A percentile compares a stretch with the other conserved stretches of the same genome.
These are phyloP conservation scores for Arrhamphus sclerolepis DNA, from an alignment of 2,797 vertebrate genomes.

Conservation along the genomic window DNA sequence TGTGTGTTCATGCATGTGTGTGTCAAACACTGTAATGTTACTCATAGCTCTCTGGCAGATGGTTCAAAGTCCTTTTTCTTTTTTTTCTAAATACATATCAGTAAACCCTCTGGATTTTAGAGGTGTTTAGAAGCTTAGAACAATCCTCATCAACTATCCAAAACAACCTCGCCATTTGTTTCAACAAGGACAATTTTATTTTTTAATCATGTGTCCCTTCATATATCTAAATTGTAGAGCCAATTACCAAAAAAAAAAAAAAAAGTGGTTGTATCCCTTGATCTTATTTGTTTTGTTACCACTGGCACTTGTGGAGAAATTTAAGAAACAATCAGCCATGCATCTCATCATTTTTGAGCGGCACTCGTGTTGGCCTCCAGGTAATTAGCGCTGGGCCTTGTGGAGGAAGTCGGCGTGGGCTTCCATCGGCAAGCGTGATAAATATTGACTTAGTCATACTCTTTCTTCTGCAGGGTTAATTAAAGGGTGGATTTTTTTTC, in stretches of 20 bases:
- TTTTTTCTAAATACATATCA: too few relatives aligned
- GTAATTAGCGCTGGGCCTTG: conserved; percentile 73
- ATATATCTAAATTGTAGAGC: conserved; percentile 33
- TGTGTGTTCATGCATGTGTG: too few relatives aligned
- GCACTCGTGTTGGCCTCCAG: conserved; percentile 67
- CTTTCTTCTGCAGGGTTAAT: conserved; percentile 75
- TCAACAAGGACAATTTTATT: conserved; percentile 1
- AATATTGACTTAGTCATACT: conserved; percentile 77
- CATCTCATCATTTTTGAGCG: conserved; percentile 60
- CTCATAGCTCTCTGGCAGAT: too few relatives aligned
- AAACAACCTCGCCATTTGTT: neutral
- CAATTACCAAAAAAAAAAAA: conserved; percentile 49
- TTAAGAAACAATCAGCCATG: conserved; percentile 49
- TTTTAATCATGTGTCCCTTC: too few relatives aligned
- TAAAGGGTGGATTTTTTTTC: conserved; percentile 72
- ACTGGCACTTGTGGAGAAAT: conserved; percentile 59
- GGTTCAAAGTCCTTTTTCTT: too few relatives aligned
- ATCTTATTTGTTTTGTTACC: conserved; percentile 60
- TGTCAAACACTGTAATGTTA: too few relatives aligned
- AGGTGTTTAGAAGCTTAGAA: too few relatives aligned
- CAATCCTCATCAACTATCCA: conserved; percentile 18
- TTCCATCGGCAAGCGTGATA: conserved; percentile 68
- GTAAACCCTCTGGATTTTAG: too few relatives aligned
- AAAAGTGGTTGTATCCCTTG: conserved; percentile 35
- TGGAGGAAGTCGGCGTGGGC: conserved; percentile 60